A percentile compares a stretch with the other conserved stretches of the same genome.
Evolutionary conservation across 2,888 invertebrate genomes (phyloP).

Genomic region (Phoenoteleia sp.): DNA sequence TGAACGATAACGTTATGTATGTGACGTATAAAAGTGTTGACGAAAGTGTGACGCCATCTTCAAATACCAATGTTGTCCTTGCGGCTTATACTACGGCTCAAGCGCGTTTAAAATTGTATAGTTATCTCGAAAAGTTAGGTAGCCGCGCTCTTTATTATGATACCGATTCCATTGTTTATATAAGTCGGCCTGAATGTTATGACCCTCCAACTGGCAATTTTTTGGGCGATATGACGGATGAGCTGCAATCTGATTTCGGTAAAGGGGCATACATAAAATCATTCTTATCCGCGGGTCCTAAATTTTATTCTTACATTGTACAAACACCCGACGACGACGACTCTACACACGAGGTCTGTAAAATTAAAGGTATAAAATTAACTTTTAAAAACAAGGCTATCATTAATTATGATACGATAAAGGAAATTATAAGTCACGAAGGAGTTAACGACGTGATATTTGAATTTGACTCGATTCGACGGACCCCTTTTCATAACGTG

Average conservation of each 20-base stretch:
- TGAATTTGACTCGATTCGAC: background rate
- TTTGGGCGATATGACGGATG: constrained; percentile 48
- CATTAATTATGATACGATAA: too few species aligned
- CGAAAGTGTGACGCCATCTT: background rate
- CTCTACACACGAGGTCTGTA: too few species aligned
- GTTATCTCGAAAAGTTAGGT: too few species aligned
- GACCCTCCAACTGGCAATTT: background rate
- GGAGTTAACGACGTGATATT: too few species aligned
- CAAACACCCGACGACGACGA: background rate
- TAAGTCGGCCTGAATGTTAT: background rate
- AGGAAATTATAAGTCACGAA: too few species aligned
- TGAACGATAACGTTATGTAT: constrained; percentile 22
- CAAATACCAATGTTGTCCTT: constrained; percentile 13
- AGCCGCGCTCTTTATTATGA: constrained; percentile 46
- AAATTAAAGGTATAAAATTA: too few species aligned
- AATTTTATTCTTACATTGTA: constrained; percentile 36
- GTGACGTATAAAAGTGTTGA: background rate
- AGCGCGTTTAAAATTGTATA: constrained; percentile 77
- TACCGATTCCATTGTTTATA: constrained; percentile 37
- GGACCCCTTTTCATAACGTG: background rate
- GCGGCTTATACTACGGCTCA: constrained; percentile 45
- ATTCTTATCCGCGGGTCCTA: constrained; percentile 21
- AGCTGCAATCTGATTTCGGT: background rate
- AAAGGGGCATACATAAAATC: constrained; percentile 3
- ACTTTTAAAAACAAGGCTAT: too few species aligned